phyloP scores from a whole-genome alignment of 1,140 invertebrate genomes.

The Drosophila tristis region DNA sequence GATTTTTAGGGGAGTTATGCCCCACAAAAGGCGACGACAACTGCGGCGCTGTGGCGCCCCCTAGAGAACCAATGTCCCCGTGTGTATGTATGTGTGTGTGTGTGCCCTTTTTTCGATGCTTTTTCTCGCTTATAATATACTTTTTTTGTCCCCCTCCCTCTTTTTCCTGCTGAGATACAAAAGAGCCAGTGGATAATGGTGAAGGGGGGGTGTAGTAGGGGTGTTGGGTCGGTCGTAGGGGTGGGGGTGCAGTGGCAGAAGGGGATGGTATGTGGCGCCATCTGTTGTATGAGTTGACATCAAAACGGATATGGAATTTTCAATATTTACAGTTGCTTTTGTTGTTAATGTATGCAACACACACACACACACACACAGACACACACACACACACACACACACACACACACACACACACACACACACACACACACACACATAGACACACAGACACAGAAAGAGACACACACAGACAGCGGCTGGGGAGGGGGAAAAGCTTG shows the following conservation, averaged over 20 bases:
- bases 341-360: slow-evolving; percentile 72
- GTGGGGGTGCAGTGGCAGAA: neutral
- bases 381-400: slow-evolving; percentile 10
- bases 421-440: slow-evolving; percentile 37
- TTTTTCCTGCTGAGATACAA: slow-evolving; percentile 44
- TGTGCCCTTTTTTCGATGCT: slow-evolving; percentile 22
- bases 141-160: slow-evolving; percentile 25
- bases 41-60: slow-evolving; percentile 53
- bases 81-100: slow-evolving; percentile 4
- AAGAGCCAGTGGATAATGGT: slow-evolving; percentile 15
- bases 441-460: neutral
- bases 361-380: slow-evolving; percentile 29
- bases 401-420: slow-evolving; percentile 6
- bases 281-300: slow-evolving; percentile 61
- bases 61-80: slow-evolving; percentile 22
- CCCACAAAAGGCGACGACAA: slow-evolving; percentile 43
- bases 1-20: slow-evolving; percentile 19
- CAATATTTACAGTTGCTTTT: slow-evolving; percentile 71
- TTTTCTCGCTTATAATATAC: slow-evolving; percentile 22
- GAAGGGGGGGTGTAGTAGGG: neutral
- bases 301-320: slow-evolving; percentile 79
- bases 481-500: neutral
- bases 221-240: neutral
- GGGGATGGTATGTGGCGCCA: slow-evolving; percentile 31
- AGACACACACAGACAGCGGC: slow-evolving; percentile 15